Evolutionary conservation across 1,140 invertebrate genomes (phyloP), one percentile per base, ranked within the genome.

Genomic region (Coptotermes formosanus): DNA sequence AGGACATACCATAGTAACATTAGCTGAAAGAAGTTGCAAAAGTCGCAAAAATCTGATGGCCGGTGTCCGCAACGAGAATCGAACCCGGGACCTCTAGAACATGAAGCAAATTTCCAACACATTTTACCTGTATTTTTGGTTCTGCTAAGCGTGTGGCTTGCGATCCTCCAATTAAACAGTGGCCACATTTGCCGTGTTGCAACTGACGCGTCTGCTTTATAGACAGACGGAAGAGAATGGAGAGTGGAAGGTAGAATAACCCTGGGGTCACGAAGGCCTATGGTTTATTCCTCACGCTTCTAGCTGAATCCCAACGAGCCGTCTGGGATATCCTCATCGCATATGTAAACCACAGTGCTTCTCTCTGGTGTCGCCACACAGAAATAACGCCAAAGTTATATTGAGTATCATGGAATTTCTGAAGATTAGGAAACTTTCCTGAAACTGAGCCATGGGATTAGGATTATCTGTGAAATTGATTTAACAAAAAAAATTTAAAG

Each of bases 341-440:
- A 14, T 75, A 75, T 75, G 64, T 75, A 75, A 75, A 75, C 64
- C 64, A 75, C 64, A 75, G 25, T 30, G 64, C 64, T 8, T 1
- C 25, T n/a, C 64, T 16, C 19, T 19, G 14, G 19, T 16, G 25
- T n/a, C 64, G 25, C n/a, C 64, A 75, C n/a, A 75, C 9, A 75
- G 64, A 75, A 75, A 75, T 75, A 30, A 75, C 64, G 64, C 59
- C 12, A 23, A 64, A 64, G 59, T 64, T 64, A 64, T 16, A 75
- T 30, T 75, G 64, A 75, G 64, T 30, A 75, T 75, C 64, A 30
- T 30, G 64, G 14, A 75, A 75, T 75, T 75, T 30, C 1, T 30
- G 14, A n/a, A 75, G 64, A 75, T 75, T 75, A 75, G n/a, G 64
- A 75, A 75, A 75, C 64, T 75, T 75, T 75, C 25, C 64, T 30